Conservation (phyloP, 1,140 invertebrate genomes). For the Apis dorsata region DNA sequence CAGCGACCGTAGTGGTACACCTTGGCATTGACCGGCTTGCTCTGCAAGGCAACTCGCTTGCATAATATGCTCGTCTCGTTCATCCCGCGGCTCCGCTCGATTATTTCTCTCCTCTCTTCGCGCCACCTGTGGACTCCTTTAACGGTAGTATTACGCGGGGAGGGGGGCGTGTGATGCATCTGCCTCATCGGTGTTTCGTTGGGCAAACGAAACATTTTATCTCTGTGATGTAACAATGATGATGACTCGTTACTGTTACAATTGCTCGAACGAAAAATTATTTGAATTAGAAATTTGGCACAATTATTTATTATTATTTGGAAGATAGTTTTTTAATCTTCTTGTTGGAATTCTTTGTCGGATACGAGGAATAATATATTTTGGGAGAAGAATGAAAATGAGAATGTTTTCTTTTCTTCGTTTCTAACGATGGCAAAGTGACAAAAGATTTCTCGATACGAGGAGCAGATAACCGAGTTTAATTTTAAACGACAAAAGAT, state of each 20-base stretch:
- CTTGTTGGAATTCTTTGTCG: too few relatives aligned
- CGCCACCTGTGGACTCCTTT: slow-evolving; percentile 7
- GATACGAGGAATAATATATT: too few relatives aligned
- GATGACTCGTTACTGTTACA: too few relatives aligned
- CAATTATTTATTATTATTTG: too few relatives aligned
- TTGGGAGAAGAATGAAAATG: too few relatives aligned
- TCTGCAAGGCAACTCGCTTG: slow-evolving; percentile 72
- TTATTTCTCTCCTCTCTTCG: slow-evolving; percentile 37
- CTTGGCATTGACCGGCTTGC: slow-evolving; percentile 80
- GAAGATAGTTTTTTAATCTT: too few relatives aligned
- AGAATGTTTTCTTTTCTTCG: too few relatives aligned
- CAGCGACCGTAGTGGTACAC: slow-evolving; percentile 69
- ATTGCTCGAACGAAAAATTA: too few relatives aligned
- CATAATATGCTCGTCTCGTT: slow-evolving; percentile 78
- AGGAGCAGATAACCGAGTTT: slow-evolving; percentile 15
- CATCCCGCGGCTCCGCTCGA: slow-evolving; percentile 67
- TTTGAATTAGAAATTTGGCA: too few relatives aligned
- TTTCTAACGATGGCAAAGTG: not conserved
- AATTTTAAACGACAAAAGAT: not conserved
- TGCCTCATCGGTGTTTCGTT: not conserved
- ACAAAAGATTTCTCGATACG: not conserved
- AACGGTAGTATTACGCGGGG: slow-evolving; percentile 16
- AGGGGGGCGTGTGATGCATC: not conserved
- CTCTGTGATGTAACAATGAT: too few relatives aligned
- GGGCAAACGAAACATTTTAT: not conserved